Evolutionary conservation across 2,113 vertebrate species (phyloP).

Genomic region (Melospiza melodia): DNA sequence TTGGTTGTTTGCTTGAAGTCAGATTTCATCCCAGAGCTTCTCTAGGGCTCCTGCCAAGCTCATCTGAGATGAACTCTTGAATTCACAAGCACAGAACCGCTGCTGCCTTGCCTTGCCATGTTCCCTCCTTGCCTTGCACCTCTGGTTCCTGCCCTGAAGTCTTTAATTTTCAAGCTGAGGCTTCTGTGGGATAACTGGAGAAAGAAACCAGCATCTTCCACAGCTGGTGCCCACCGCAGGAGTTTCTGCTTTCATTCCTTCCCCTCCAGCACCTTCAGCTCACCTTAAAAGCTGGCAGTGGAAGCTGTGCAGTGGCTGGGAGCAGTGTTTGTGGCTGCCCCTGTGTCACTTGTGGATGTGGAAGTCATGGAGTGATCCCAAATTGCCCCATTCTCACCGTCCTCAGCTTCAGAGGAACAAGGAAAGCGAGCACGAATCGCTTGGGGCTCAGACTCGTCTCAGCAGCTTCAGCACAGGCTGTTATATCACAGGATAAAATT

Average conservation of each 20-base stretch:
- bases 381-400: rapidly evolving
- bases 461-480: background rate
- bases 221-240: rapidly evolving
- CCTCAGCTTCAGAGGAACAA: background rate
- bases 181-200: background rate
- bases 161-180: background rate
- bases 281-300: background rate
- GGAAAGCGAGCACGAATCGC: background rate
- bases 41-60: background rate
- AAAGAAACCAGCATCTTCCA: background rate
- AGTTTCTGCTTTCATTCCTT: background rate
- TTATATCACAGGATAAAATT: constrained; percentile 32
- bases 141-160: background rate
- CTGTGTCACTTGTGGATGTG: rapidly evolving
- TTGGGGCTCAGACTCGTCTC: background rate
- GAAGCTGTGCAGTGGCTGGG: background rate
- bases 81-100: background rate
- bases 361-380: rapidly evolving
- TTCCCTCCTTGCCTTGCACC: background rate
- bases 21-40: background rate
- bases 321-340: rapidly evolving
- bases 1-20: background rate
- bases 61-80: background rate
- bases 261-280: background rate
- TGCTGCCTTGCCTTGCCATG: background rate